Evolutionary conservation across 1,140 invertebrate genomes (phyloP).

Genomic region (Zaprionus kolodkinae): DNA sequence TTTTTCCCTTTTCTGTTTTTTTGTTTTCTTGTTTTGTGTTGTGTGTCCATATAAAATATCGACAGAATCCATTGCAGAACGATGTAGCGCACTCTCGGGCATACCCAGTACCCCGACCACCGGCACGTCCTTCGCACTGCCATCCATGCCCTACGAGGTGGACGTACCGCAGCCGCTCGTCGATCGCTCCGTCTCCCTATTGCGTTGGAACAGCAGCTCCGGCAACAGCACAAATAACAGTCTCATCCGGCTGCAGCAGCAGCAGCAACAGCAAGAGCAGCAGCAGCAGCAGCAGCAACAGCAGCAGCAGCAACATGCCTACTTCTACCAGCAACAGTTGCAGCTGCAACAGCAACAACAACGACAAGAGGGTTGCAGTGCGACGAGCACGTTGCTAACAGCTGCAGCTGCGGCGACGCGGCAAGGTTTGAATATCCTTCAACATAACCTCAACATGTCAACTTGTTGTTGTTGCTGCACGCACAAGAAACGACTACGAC

Average conservation of each 20-base stretch:
- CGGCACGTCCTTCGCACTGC: conserved; percentile 77
- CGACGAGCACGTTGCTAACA: conserved; percentile 67
- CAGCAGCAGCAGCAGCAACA: conserved; percentile 54
- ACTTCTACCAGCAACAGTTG: conserved; percentile 44
- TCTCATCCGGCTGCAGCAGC: conserved; percentile 61
- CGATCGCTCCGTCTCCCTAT: conserved; percentile 85
- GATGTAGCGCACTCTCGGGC: conserved; percentile 86
- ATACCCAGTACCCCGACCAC: conserved; percentile 81
- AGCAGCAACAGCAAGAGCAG: conserved; percentile 27
- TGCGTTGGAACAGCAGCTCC: conserved; percentile 84
- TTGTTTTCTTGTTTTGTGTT: conserved; percentile 31
- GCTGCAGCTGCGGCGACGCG: conserved; percentile 80
- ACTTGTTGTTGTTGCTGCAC: conserved; percentile 75
- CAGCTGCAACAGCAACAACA: conserved; percentile 57
- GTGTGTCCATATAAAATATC: conserved; percentile 78
- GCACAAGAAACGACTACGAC: conserved; percentile 11
- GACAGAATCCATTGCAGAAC: conserved; percentile 83
- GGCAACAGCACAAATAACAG: conserved; percentile 65
- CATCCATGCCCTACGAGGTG: conserved; percentile 83
- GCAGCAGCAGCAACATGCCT: conserved; percentile 40
- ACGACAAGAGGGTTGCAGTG: conserved; percentile 54
- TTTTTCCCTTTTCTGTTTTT: conserved; percentile 25
- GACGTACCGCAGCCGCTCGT: conserved; percentile 85
- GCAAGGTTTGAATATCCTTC: conserved; percentile 81
- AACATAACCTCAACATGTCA: conserved; percentile 34